phyloP scores from a whole-genome alignment of 92 coral and sea anemone genomes.

The Zoanthus sociatus region DNA sequence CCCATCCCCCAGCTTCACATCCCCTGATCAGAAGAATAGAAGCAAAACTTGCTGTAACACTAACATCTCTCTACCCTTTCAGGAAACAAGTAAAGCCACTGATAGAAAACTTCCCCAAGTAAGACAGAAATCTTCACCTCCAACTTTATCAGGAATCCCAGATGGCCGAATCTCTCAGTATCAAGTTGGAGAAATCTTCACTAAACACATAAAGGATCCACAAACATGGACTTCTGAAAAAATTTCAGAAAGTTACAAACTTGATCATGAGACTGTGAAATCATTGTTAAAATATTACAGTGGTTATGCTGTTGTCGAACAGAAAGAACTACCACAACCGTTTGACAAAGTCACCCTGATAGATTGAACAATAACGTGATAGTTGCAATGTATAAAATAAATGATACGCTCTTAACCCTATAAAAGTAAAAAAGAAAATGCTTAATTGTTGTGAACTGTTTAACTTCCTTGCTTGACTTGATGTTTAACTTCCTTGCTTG shows the following conservation, averaged over 20 bases:
- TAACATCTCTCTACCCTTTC: not conserved
- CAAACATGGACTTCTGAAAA: slow-evolving; percentile 78
- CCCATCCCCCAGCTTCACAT: too few species aligned
- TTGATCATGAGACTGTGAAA: slow-evolving; percentile 70
- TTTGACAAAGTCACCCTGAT: slow-evolving; percentile 55
- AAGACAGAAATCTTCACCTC: slow-evolving; percentile 31
- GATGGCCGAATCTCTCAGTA: slow-evolving; percentile 72
- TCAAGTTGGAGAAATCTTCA: slow-evolving; percentile 79
- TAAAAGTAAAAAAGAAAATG: too few species aligned
- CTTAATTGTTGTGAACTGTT: too few species aligned
- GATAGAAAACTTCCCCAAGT: slow-evolving; percentile 61
- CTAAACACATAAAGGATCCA: slow-evolving; percentile 69
- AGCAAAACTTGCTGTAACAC: not conserved
- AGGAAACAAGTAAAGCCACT: slow-evolving; percentile 21
- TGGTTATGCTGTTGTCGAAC: slow-evolving; percentile 83
- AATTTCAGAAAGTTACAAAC: slow-evolving; percentile 81
- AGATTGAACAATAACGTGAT: slow-evolving; percentile 2
- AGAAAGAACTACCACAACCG: slow-evolving; percentile 72
- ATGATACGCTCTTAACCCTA: too few species aligned
- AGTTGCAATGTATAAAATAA: too few species aligned
- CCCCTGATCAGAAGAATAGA: too few species aligned
- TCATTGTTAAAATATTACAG: slow-evolving; percentile 77
- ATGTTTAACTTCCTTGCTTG: too few species aligned
- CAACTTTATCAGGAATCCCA: slow-evolving; percentile 35
- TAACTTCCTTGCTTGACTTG: too few species aligned